Conservation (phyloP, 2,888 invertebrate genomes). For the Xanthia icteritia region DNA sequence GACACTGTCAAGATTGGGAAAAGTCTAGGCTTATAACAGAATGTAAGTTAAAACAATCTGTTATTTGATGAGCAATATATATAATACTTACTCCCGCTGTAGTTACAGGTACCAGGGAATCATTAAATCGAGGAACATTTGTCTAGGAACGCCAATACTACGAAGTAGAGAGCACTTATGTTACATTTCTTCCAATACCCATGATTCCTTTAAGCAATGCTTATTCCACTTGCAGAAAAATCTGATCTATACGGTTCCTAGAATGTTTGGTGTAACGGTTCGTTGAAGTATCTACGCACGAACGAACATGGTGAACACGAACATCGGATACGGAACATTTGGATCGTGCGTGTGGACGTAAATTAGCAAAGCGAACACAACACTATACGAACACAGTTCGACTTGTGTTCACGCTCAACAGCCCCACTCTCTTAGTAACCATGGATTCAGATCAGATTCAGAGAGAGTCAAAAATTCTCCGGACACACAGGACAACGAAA, state of each 20-base stretch:
- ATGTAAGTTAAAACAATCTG: neutral
- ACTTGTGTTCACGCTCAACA: too few relatives aligned
- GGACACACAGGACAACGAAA: too few relatives aligned
- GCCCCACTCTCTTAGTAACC: too few relatives aligned
- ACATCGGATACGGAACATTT: too few relatives aligned
- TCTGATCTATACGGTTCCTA: constrained; percentile 24
- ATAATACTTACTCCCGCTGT: neutral
- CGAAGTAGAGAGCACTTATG: neutral
- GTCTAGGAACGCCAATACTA: constrained; percentile 16
- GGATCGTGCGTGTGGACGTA: too few relatives aligned
- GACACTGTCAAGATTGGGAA: neutral
- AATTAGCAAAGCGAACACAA: too few relatives aligned
- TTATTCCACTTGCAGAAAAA: constrained; percentile 25
- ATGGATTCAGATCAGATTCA: too few relatives aligned
- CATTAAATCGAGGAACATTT: neutral
- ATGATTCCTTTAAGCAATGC: neutral
- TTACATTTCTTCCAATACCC: constrained; percentile 17
- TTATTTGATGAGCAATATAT: neutral
- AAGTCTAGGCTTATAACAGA: neutral
- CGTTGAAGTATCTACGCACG: neutral
- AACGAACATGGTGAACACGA: too few relatives aligned
- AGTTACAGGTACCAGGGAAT: neutral
- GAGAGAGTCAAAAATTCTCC: too few relatives aligned
- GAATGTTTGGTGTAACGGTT: constrained; percentile 20
- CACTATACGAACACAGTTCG: too few relatives aligned